Base-by-base conservation (phyloP, 2,113 vertebrate species). In the Meriones unguiculatus region DNA sequence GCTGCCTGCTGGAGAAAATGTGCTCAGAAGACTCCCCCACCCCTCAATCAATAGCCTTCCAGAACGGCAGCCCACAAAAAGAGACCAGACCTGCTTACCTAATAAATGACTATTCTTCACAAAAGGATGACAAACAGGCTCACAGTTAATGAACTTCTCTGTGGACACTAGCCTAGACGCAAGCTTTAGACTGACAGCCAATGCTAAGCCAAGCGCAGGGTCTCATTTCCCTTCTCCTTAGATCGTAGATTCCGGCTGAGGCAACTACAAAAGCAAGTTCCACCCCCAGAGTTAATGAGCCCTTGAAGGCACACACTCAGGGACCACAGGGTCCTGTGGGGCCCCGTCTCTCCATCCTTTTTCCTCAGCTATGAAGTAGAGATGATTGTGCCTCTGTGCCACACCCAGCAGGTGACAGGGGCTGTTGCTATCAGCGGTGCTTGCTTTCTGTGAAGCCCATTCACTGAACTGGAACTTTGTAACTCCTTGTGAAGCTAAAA, bases 31-130 rank as follows among this genome's bases (percentile, higher is more conserved):
- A 32, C 72, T 22, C 89, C 46, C 77, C 70, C 25, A 62, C 12
- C 57, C 93, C 76, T 62, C 92, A 5, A 41, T 92, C 95, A 57
- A 18, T n/a, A 59, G 30, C 94, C 85, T 85, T 86, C 85, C 88
- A 90, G 89, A 84, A n/a, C 41, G 69, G 46, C 91, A 73, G 72
- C 64, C 59, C 85, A 81, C 87, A 72, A 41, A 91, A 86, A 89
- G 65, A 15, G 57, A 59, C 20, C 28, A 9, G 24, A 88, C 73
- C 69, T 15, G 0, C 75, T 4, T 25, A 85, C 54, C 84, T 88
- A 85, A 62, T 92, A 67, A 76, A 76, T 32, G 87, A 67, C 91
- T 72, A 86, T 70, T 95, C 81, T 89, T 95, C 90, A 81, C 80
- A 32, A 54, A 87, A 93, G 89, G 35, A 95, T 28, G 46, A 92